phyloP scores from a whole-genome alignment of 2,113 vertebrate species.

The Stegastes partitus region DNA sequence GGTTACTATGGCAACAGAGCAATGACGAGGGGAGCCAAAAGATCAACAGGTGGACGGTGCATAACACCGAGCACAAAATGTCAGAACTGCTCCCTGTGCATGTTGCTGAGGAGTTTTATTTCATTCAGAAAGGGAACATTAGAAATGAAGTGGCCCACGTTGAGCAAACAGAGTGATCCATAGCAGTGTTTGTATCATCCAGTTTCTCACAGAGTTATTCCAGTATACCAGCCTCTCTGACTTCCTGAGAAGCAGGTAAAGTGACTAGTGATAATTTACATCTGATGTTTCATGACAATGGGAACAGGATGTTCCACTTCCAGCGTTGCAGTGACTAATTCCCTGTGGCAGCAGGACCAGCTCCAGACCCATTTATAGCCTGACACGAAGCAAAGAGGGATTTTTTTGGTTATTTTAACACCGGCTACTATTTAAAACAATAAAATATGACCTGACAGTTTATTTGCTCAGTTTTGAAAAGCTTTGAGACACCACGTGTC shows the following conservation, averaged over 20 bases:
- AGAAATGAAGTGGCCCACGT: slow-evolving; percentile 10
- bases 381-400: slow-evolving; percentile 14
- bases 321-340: slow-evolving; percentile 49
- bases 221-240: neutral
- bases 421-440: slow-evolving; percentile 43
- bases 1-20: slow-evolving; percentile 73
- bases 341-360: slow-evolving; percentile 39
- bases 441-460: slow-evolving; percentile 40
- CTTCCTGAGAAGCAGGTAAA: slow-evolving; percentile 21
- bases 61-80: slow-evolving; percentile 36
- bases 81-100: slow-evolving; percentile 1
- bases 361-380: slow-evolving; percentile 52
- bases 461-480: slow-evolving; percentile 1
- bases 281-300: slow-evolving; percentile 49
- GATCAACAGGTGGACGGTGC: slow-evolving; percentile 66
- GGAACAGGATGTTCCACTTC: slow-evolving; percentile 63
- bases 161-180: neutral
- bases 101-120: neutral
- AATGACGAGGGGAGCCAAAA: slow-evolving; percentile 24
- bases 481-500: neutral
- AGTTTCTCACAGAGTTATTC: neutral
- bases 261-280: slow-evolving; percentile 13
- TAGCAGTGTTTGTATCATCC: neutral
- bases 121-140: neutral
- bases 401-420: slow-evolving; percentile 45